Percentiles rank a stretch among this genome's conserved stretches.
phyloP scores from a whole-genome alignment of 2,113 vertebrate species.

The Psittacus erithacus region DNA sequence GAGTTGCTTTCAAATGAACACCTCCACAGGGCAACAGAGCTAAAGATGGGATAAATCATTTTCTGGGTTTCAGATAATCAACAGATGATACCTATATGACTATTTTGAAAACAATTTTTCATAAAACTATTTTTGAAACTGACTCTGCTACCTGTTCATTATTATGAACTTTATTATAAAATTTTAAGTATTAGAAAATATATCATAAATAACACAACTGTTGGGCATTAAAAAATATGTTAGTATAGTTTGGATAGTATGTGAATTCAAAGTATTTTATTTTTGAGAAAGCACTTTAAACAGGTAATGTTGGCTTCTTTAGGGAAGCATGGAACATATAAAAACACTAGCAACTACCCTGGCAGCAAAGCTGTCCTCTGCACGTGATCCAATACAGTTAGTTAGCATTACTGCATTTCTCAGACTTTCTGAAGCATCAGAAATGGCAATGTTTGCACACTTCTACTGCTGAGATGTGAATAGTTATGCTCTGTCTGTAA shows the following conservation, averaged over 20 bases:
- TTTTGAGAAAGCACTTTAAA: not conserved
- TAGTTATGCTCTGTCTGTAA: not conserved
- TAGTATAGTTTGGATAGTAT: not conserved
- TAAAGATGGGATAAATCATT: not conserved
- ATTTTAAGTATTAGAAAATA: not conserved
- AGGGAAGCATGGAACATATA: not conserved
- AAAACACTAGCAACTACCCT: not conserved
- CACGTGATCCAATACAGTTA: not conserved
- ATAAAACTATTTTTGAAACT: not conserved
- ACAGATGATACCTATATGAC: not conserved
- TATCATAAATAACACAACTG: not conserved
- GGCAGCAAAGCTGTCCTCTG: not conserved
- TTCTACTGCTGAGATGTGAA: not conserved
- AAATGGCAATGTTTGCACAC: not conserved
- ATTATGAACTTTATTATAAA: not conserved
- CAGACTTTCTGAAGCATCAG: not conserved
- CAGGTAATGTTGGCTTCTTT: not conserved
- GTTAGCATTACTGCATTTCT: not conserved
- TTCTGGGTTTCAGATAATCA: not conserved
- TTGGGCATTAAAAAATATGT: not conserved
- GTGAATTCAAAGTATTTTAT: not conserved
- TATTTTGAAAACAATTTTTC: not conserved
- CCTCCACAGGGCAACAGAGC: not conserved
- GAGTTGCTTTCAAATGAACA: not conserved
- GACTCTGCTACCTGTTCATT: not conserved